Conservation (phyloP, 2,113 vertebrate species). For the Limanda limanda region DNA sequence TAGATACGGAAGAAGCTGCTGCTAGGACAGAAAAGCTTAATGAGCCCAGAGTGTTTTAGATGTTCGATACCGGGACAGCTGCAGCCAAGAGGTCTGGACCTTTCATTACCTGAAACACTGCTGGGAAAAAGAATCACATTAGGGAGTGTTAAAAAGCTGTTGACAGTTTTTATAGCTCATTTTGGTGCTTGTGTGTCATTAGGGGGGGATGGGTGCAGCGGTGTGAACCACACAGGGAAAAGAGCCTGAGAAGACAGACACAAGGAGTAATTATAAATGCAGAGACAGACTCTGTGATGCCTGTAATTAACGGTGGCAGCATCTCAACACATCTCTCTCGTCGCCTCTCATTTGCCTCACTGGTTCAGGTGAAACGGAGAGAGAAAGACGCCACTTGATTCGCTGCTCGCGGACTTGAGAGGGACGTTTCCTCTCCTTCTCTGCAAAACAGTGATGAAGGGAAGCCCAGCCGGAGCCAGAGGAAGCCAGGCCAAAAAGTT, state of each 20-base stretch:
- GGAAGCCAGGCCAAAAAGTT: not conserved
- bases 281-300: conserved; percentile 30
- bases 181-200: conserved; percentile 54
- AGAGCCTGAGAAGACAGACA: conserved; percentile 34
- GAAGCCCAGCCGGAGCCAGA: not conserved
- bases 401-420: not conserved
- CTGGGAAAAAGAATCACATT: conserved; percentile 39
- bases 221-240: conserved; percentile 49
- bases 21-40: not conserved
- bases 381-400: not conserved
- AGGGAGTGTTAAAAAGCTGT: conserved; percentile 49
- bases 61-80: conserved; percentile 32
- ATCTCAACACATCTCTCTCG: conserved; percentile 37
- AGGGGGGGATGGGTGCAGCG: conserved; percentile 21
- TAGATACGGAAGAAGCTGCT: too few species aligned
- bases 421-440: not conserved
- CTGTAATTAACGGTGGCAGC: conserved; percentile 63
- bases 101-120: conserved; percentile 47
- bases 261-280: conserved; percentile 63
- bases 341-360: conserved; percentile 27
- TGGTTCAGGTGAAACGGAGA: conserved; percentile 40
- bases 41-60: not conserved
- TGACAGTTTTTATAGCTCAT: conserved; percentile 51
- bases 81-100: conserved; percentile 40
- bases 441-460: not conserved